phyloP scores from a whole-genome alignment of 2,797 vertebrate genomes.

The Clarias fuscus region DNA sequence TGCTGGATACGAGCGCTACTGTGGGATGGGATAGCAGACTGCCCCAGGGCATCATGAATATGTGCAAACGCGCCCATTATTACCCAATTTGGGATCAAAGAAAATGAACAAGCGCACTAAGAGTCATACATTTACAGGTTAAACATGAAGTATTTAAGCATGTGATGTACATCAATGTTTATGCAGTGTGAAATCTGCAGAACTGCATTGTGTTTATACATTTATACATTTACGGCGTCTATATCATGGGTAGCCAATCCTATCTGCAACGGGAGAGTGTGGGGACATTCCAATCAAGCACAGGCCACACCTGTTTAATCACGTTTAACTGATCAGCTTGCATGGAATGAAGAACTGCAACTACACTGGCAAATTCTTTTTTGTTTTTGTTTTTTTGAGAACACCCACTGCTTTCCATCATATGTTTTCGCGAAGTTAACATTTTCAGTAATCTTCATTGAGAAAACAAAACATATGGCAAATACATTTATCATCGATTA shows the following conservation, averaged over 20 bases:
- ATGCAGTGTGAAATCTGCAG: too few species aligned
- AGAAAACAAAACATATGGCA: background rate
- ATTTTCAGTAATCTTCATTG: background rate
- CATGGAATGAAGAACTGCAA: background rate
- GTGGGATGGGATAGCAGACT: too few species aligned
- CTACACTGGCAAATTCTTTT: background rate
- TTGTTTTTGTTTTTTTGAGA: too few species aligned
- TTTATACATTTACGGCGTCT: background rate
- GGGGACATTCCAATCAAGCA: background rate
- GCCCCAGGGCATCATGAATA: too few species aligned
- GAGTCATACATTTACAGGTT: too few species aligned
- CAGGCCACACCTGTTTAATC: background rate
- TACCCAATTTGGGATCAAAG: too few species aligned
- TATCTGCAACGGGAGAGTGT: background rate
- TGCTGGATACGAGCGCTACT: too few species aligned
- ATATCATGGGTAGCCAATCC: background rate
- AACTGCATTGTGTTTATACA: background rate
- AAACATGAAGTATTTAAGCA: too few species aligned
- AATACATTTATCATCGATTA: background rate
- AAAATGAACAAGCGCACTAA: too few species aligned
- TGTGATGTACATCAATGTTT: too few species aligned
- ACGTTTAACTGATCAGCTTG: background rate
- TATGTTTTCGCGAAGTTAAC: background rate
- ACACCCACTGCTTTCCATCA: background rate
- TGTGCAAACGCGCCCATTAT: too few species aligned